phyloP scores from a whole-genome alignment of 2,113 vertebrate species.

The Perognathus longimembris region DNA sequence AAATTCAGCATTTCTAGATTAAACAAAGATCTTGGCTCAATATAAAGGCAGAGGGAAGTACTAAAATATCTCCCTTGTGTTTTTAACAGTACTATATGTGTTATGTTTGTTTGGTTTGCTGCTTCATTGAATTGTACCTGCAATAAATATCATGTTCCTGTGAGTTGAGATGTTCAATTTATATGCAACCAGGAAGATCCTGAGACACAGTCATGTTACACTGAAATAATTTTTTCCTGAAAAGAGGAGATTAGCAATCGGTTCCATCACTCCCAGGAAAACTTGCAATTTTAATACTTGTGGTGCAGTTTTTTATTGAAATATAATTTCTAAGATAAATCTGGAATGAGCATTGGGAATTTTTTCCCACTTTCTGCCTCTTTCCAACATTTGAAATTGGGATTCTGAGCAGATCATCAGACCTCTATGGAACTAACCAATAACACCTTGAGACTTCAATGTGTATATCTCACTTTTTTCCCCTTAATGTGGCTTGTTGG shows the following conservation, averaged over 20 bases:
- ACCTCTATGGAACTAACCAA: neutral
- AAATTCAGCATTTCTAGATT: neutral
- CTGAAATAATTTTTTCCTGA: slow-evolving; percentile 14
- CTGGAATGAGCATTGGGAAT: neutral
- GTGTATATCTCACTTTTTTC: neutral
- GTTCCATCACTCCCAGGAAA: neutral
- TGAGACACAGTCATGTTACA: neutral
- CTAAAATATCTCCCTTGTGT: neutral
- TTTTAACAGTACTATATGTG: neutral
- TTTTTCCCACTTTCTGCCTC: neutral
- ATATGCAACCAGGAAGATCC: neutral
- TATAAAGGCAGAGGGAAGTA: neutral
- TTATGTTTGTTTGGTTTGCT: slow-evolving; percentile 18
- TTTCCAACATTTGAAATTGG: neutral
- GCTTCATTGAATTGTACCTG: neutral
- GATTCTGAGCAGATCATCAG: neutral
- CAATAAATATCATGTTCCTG: neutral
- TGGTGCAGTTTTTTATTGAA: neutral
- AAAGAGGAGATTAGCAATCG: neutral
- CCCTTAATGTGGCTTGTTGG: neutral
- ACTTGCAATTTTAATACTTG: neutral
- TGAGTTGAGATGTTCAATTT: slow-evolving; percentile 2
- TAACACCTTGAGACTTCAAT: neutral
- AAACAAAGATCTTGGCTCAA: neutral
- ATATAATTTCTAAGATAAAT: neutral